These are phyloP conservation scores for Pediacus dermestoides DNA, from an alignment of 2,888 invertebrate species.

Conservation along the genomic window DNA sequence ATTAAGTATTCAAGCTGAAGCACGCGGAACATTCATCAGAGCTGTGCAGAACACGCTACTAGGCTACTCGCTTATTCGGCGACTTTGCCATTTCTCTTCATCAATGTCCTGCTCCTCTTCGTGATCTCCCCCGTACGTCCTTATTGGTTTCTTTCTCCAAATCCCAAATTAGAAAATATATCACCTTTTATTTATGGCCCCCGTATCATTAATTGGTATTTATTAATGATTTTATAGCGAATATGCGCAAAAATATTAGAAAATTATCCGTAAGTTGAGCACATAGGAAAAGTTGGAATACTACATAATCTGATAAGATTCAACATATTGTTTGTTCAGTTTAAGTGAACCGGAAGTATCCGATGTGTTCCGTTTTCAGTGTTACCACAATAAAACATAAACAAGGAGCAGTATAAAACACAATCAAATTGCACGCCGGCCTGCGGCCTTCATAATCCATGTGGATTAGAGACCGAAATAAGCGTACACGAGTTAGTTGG, in stretches of 20 bases:
- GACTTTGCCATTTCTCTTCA: conserved; percentile 47
- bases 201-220: too few relatives aligned
- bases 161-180: conserved; percentile 32
- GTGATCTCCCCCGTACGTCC: conserved; percentile 42
- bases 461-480: conserved; percentile 34
- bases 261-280: too few relatives aligned
- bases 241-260: too few relatives aligned
- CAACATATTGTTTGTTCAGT: too few relatives aligned
- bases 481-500: conserved; percentile 29
- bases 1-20: conserved; percentile 46
- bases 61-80: conserved; percentile 32
- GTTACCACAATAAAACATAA: conserved; percentile 26
- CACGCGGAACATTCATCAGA: conserved; percentile 44
- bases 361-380: too few relatives aligned
- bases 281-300: too few relatives aligned
- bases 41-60: conserved; percentile 27
- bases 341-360: too few relatives aligned
- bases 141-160: conserved; percentile 44
- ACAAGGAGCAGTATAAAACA: conserved; percentile 30
- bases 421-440: conserved; percentile 34
- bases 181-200: conserved; percentile 22
- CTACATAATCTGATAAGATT: too few relatives aligned
- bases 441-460: conserved; percentile 34
- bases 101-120: conserved; percentile 43
- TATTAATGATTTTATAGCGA: too few relatives aligned